Evolutionary conservation across 1,140 invertebrate species (phyloP).

Genomic region (Tetramorium alpestre): DNA sequence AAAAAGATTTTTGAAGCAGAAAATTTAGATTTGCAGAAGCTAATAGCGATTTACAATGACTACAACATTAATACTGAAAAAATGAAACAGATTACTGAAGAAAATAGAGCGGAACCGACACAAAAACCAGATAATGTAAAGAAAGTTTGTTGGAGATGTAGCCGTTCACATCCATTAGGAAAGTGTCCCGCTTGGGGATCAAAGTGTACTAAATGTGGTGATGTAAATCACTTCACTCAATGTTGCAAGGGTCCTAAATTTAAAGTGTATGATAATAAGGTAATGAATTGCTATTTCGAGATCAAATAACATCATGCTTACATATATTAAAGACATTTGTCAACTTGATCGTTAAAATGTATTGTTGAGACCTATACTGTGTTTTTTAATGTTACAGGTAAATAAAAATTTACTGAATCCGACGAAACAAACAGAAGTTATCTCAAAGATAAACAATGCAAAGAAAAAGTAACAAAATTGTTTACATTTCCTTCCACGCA

Average conservation of each 20-base stretch:
- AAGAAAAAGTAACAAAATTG: not conserved
- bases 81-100: conserved; percentile 28
- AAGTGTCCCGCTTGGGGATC: conserved; percentile 66
- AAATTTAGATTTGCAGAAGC: conserved; percentile 58
- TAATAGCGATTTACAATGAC: conserved; percentile 50
- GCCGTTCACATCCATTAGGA: conserved; percentile 8
- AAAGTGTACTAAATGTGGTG: conserved; percentile 59
- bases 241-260: conserved; percentile 1
- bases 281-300: not conserved
- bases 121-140: not conserved
- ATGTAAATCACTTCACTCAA: conserved; percentile 43
- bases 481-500: not conserved
- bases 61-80: conserved; percentile 17
- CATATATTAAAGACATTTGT: not conserved
- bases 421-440: not conserved
- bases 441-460: not conserved
- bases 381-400: not conserved
- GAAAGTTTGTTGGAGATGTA: conserved; percentile 64
- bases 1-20: conserved; percentile 59
- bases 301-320: not conserved
- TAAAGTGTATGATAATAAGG: not conserved
- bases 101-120: conserved; percentile 1
- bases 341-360: not conserved
- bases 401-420: conserved; percentile 31
- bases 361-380: not conserved